phyloP scores from a whole-genome alignment of 2,113 vertebrate species.

The Cyprinodon brontotheroides region DNA sequence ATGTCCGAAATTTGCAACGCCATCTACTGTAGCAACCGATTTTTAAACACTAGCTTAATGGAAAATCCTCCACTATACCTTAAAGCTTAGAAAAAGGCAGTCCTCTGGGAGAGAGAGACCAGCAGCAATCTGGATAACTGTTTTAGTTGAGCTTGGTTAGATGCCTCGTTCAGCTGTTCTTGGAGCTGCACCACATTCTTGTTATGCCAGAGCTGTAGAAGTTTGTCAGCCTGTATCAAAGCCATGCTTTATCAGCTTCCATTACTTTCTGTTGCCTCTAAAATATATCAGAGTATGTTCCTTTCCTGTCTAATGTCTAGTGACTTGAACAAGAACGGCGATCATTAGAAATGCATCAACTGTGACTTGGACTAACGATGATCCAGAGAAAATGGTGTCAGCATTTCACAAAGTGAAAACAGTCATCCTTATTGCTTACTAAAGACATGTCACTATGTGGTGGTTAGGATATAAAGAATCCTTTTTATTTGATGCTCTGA shows the following conservation, averaged over 20 bases:
- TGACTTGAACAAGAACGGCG: constrained; percentile 13
- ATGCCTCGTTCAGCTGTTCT: no score
- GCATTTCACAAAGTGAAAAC: constrained; percentile 31
- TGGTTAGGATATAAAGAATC: constrained; percentile 38
- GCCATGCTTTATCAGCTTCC: background rate
- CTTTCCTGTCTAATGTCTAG: background rate
- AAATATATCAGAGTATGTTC: background rate
- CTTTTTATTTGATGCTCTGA: constrained; percentile 51
- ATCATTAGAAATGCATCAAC: background rate
- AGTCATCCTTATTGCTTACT: constrained; percentile 27
- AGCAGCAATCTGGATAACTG: no score
- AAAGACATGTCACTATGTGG: constrained; percentile 24
- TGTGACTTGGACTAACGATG: constrained; percentile 1
- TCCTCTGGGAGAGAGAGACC: no score
- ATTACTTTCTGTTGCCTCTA: background rate
- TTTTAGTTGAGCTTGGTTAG: no score
- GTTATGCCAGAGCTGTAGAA: background rate
- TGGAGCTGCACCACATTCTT: no score
- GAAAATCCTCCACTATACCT: no score
- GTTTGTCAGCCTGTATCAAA: background rate
- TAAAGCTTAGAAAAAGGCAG: no score
- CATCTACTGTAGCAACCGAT: no score
- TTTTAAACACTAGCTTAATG: no score
- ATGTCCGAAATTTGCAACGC: no score
- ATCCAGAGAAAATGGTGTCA: constrained; percentile 42